Conservation (phyloP, 2,888 invertebrate species). For the Cotesia congregata region DNA sequence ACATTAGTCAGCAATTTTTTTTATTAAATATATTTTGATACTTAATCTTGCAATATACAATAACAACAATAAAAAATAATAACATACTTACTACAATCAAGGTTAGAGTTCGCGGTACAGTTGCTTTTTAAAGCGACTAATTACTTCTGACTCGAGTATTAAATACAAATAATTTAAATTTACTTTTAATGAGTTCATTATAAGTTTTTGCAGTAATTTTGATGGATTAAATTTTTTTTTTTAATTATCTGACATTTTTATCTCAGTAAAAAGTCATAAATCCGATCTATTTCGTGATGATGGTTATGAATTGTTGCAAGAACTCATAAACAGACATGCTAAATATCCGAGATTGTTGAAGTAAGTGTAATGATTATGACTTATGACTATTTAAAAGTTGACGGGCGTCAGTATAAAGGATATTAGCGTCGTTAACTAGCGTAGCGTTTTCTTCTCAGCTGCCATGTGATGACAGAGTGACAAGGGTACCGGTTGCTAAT, state of each 20-base stretch:
- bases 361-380: constrained; percentile 1
- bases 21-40: not conserved
- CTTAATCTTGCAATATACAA: no score
- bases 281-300: not conserved
- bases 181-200: no score
- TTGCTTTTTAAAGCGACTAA: no score
- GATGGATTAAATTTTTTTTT: no score
- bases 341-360: not conserved
- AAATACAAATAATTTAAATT: no score
- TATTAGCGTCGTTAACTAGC: constrained; percentile 48
- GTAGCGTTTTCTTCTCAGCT: constrained; percentile 35
- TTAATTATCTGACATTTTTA: no score
- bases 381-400: constrained; percentile 13
- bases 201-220: no score
- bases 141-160: no score
- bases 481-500: constrained; percentile 46
- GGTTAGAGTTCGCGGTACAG: no score
- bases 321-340: not conserved
- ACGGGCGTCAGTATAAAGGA: constrained; percentile 30
- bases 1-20: not conserved
- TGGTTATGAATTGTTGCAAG: not conserved
- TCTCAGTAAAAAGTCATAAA: no score
- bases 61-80: not conserved
- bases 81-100: not conserved
- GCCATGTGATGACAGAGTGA: constrained; percentile 35